Evolutionary conservation across 2,888 invertebrate species (phyloP).

Genomic region (Tipula helvola): DNA sequence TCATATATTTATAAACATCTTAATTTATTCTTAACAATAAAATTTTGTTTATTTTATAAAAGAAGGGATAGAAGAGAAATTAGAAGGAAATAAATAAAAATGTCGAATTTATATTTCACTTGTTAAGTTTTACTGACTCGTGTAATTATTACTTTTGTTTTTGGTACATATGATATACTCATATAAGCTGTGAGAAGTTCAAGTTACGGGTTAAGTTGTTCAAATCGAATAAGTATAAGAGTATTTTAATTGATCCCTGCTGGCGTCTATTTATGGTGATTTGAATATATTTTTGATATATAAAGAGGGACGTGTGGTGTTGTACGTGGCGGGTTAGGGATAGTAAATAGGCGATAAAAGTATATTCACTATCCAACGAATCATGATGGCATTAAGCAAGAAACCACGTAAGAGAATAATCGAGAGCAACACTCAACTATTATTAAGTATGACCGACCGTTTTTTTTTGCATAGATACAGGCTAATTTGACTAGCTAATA

Average conservation of each 20-base stretch:
- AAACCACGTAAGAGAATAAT: too few relatives aligned
- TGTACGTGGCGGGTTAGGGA: too few relatives aligned
- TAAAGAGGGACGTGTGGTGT: too few relatives aligned
- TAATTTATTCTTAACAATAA: not conserved
- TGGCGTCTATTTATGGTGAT: not conserved
- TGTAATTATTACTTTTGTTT: not conserved
- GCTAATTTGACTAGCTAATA: too few relatives aligned
- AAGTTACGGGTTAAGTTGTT: not conserved
- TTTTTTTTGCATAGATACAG: too few relatives aligned
- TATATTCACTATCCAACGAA: too few relatives aligned
- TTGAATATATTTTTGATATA: too few relatives aligned
- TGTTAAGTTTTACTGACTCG: not conserved
- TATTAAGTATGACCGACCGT: too few relatives aligned
- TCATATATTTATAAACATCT: not conserved
- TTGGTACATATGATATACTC: not conserved
- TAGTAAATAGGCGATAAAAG: too few relatives aligned
- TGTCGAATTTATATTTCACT: not conserved
- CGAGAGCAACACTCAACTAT: too few relatives aligned
- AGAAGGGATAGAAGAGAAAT: not conserved
- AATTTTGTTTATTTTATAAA: not conserved
- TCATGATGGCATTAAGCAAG: too few relatives aligned
- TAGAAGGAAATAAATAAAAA: not conserved
- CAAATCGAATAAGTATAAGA: not conserved
- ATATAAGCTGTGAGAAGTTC: not conserved
- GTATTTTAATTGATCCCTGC: not conserved